A percentile compares a stretch with the other conserved stretches of the same genome.
Conservation (phyloP, 2,888 invertebrate species). For the Limnephilus auricula region DNA sequence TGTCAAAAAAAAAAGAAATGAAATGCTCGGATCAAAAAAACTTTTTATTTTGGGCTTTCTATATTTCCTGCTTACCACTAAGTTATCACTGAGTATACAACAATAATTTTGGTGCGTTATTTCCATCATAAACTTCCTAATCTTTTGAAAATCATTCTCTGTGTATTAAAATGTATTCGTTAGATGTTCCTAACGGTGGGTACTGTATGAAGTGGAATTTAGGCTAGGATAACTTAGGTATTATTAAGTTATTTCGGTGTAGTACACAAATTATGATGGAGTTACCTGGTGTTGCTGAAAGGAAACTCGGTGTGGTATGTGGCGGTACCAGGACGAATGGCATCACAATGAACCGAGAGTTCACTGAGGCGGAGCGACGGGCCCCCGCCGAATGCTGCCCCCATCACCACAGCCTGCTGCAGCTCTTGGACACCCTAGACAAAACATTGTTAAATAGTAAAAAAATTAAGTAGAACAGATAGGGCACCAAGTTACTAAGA, state of each 20-base stretch:
- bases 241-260: no score
- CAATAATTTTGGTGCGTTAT: not conserved
- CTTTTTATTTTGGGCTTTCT: no score
- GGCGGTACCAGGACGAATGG: slow-evolving; percentile 32
- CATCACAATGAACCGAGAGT: slow-evolving; percentile 58
- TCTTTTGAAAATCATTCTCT: not conserved
- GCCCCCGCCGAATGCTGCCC: slow-evolving; percentile 54
- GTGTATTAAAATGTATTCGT: not conserved
- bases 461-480: not conserved
- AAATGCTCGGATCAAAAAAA: no score
- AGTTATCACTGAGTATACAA: no score
- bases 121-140: not conserved
- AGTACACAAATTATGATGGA: not conserved
- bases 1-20: no score
- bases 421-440: slow-evolving; percentile 62
- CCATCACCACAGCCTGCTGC: slow-evolving; percentile 57
- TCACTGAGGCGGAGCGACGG: slow-evolving; percentile 60
- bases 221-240: not conserved
- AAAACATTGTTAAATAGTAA: not conserved
- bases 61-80: no score
- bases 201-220: not conserved
- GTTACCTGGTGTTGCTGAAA: slow-evolving; percentile 61
- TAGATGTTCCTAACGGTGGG: not conserved
- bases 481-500: no score
- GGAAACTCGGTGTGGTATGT: slow-evolving; percentile 57